Conservation (phyloP, 2,888 invertebrate species). For the Panzeria rudis region DNA sequence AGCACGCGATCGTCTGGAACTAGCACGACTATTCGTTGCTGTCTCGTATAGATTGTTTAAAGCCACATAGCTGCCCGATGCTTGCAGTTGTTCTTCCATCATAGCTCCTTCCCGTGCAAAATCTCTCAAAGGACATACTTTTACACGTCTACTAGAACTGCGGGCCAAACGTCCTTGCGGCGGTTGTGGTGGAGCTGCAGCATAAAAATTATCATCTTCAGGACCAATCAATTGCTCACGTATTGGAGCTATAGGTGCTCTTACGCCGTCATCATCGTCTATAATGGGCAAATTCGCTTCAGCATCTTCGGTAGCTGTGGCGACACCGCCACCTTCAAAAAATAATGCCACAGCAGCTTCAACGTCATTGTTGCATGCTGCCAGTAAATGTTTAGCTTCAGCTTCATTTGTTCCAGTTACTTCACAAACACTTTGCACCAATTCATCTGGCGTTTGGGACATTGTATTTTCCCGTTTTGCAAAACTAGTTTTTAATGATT, state of each 20-base stretch:
- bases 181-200: conserved; percentile 73
- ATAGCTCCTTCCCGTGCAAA: conserved; percentile 82
- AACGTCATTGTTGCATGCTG: conserved; percentile 81
- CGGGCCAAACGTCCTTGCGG: conserved; percentile 76
- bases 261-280: conserved; percentile 78
- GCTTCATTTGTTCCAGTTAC: conserved; percentile 79
- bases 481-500: not conserved
- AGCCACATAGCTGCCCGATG: conserved; percentile 72
- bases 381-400: conserved; percentile 79
- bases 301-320: conserved; percentile 61
- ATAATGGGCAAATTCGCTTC: conserved; percentile 68
- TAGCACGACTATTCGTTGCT: conserved; percentile 56
- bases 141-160: conserved; percentile 78
- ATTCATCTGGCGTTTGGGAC: conserved; percentile 73
- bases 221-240: conserved; percentile 82
- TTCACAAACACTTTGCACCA: conserved; percentile 80
- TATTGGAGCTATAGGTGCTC: conserved; percentile 82
- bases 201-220: conserved; percentile 82
- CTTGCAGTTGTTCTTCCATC: conserved; percentile 81
- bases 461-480: conserved; percentile 55
- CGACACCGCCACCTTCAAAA: conserved; percentile 78
- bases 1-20: conserved; percentile 74
- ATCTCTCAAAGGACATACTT: conserved; percentile 82
- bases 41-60: conserved; percentile 71
- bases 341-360: conserved; percentile 81